phyloP scores from a whole-genome alignment of 2,113 vertebrate species.

The Oreotragus oreotragus region DNA sequence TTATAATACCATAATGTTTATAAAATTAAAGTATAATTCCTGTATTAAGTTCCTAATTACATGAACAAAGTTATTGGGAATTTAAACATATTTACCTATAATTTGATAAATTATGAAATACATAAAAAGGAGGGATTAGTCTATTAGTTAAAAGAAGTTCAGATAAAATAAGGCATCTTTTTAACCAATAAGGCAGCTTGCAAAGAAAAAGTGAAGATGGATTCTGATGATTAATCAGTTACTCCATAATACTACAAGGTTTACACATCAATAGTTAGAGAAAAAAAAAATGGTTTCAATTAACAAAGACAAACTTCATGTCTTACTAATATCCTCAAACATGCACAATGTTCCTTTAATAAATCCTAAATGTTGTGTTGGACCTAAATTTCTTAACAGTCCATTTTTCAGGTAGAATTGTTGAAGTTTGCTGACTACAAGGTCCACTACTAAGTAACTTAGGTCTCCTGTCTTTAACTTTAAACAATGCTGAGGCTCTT shows the following conservation, averaged over 20 bases:
- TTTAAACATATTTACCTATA: background rate
- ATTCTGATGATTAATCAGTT: background rate
- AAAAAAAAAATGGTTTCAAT: background rate
- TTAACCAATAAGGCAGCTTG: background rate
- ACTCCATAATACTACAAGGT: background rate
- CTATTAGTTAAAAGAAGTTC: background rate
- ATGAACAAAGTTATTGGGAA: background rate
- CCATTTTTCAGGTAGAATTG: background rate
- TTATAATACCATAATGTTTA: background rate
- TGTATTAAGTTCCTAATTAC: background rate
- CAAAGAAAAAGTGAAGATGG: background rate
- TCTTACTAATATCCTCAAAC: background rate
- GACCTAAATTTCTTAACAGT: background rate
- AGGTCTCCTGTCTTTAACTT: background rate
- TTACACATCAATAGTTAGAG: background rate
- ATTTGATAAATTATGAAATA: background rate
- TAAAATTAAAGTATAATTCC: background rate
- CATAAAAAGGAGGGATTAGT: constrained; percentile 7
- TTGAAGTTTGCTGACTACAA: background rate
- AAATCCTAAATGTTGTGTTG: background rate
- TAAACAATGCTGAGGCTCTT: background rate
- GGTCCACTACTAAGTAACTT: background rate
- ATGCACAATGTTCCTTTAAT: background rate
- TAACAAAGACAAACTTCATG: background rate
- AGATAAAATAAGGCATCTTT: background rate